A percentile compares a stretch with the other conserved stretches of the same genome.
phyloP scores from a whole-genome alignment of 2,797 vertebrate species.

The Periophthalmus magnuspinnatus region DNA sequence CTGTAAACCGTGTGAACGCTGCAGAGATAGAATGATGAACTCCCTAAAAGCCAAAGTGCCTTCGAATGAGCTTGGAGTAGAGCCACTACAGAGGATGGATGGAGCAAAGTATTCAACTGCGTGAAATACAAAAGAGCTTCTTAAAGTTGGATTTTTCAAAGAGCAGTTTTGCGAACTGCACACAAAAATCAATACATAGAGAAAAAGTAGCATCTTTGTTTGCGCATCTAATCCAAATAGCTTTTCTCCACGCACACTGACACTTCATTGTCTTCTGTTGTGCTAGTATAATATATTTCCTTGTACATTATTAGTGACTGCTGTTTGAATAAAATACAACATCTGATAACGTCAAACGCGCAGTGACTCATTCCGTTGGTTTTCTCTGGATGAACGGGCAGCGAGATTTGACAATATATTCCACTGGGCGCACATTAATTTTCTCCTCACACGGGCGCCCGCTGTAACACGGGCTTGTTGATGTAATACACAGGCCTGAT shows the following conservation, averaged over 20 bases:
- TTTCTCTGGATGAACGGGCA: constrained; percentile 22
- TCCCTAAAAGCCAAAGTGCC: too few relatives aligned
- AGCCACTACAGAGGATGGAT: background rate
- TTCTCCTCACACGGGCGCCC: constrained; percentile 31
- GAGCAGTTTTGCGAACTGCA: background rate
- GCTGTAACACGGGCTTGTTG: constrained; percentile 35
- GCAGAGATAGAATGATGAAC: too few relatives aligned
- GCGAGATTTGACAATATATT: constrained; percentile 37
- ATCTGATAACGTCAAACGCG: constrained; percentile 28
- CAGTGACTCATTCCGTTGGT: constrained; percentile 9
- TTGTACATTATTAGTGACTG: constrained; percentile 3
- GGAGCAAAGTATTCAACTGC: background rate
- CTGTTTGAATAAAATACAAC: constrained; percentile 8
- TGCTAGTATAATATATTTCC: constrained; percentile 6
- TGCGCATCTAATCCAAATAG: background rate
- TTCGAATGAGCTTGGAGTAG: background rate
- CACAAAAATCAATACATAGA: background rate
- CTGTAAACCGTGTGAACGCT: too few relatives aligned
- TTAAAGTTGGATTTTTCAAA: background rate
- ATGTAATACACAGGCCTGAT: constrained; percentile 44
- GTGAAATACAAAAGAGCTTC: background rate
- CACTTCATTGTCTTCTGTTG: constrained; percentile 5
- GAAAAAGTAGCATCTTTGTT: background rate
- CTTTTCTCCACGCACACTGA: too few relatives aligned
- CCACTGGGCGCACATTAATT: constrained; percentile 55